phyloP scores from a whole-genome alignment of 2,797 vertebrate species.

The Pantherophis vulpinus region DNA sequence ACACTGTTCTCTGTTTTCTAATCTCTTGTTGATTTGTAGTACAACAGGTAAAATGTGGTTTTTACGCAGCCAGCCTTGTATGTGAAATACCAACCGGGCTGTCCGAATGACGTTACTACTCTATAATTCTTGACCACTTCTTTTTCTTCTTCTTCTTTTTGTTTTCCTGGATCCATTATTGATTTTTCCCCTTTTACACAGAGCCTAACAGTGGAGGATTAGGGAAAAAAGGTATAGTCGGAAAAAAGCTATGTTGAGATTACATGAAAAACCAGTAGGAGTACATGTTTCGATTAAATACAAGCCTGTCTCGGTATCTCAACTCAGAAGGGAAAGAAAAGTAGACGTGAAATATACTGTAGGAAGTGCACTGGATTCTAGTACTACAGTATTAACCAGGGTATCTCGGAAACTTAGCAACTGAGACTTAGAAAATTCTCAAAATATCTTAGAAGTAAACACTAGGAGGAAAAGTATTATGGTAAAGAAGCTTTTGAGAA shows the following conservation, averaged over 20 bases:
- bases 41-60: constrained; percentile 20
- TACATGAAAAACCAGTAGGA: constrained; percentile 13
- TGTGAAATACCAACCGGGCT: neutral
- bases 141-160: neutral
- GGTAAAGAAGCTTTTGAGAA: neutral
- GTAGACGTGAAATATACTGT: neutral
- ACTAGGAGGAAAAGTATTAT: neutral
- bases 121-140: constrained; percentile 28
- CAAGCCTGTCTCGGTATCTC: constrained; percentile 17
- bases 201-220: constrained; percentile 24
- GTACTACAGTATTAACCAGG: neutral
- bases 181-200: constrained; percentile 28
- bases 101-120: constrained; percentile 27
- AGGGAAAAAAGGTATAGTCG: constrained; percentile 23
- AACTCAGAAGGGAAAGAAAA: constrained; percentile 22
- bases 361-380: neutral
- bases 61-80: constrained; percentile 14
- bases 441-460: neutral
- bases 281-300: constrained; percentile 18
- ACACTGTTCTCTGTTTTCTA: constrained; percentile 30
- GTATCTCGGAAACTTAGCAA: neutral
- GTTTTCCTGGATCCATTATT: constrained; percentile 23
- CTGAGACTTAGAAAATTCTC: neutral
- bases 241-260: constrained; percentile 19
- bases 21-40: constrained; percentile 39